Evolutionary conservation across 1,140 invertebrate species (phyloP).

Genomic region (Pinna nobilis): DNA sequence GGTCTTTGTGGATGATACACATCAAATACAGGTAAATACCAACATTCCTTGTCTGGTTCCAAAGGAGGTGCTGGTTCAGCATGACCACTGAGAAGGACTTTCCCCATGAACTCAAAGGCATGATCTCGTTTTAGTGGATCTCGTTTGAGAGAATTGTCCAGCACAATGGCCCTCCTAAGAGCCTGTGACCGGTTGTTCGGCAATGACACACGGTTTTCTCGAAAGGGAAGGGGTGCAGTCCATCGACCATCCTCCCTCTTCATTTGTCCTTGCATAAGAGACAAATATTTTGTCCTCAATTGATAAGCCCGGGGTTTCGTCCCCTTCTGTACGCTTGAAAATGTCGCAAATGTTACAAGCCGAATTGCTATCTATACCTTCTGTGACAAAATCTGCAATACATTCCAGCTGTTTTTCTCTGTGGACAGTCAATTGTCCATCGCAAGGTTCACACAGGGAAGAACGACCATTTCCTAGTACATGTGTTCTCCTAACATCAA

Average conservation of each 20-base stretch:
- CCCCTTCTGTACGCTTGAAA: too few species aligned
- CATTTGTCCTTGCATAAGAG: too few species aligned
- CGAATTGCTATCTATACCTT: too few species aligned
- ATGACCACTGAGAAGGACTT: constrained; percentile 20
- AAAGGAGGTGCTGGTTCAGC: constrained; percentile 34
- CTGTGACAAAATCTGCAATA: too few species aligned
- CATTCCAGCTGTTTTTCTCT: too few species aligned
- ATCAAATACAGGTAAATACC: constrained; percentile 38
- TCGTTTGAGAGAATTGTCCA: constrained; percentile 32
- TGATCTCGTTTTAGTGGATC: constrained; percentile 35
- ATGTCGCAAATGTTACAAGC: too few species aligned
- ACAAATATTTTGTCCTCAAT: too few species aligned
- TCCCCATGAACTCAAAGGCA: constrained; percentile 34
- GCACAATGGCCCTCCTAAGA: constrained; percentile 20
- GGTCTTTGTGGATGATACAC: constrained; percentile 44
- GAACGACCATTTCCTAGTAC: neutral
- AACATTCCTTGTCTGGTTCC: constrained; percentile 25
- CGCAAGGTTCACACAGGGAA: neutral
- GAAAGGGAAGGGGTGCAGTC: constrained; percentile 41
- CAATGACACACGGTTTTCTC: neutral
- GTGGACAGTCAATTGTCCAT: too few species aligned
- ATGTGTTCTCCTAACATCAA: neutral
- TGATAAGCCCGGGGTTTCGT: too few species aligned
- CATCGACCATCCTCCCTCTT: constrained; percentile 37
- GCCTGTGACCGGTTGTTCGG: constrained; percentile 38